These are phyloP conservation scores for Polypterus senegalus DNA, from an alignment of 2,113 vertebrate genomes.

Conservation along the genomic window DNA sequence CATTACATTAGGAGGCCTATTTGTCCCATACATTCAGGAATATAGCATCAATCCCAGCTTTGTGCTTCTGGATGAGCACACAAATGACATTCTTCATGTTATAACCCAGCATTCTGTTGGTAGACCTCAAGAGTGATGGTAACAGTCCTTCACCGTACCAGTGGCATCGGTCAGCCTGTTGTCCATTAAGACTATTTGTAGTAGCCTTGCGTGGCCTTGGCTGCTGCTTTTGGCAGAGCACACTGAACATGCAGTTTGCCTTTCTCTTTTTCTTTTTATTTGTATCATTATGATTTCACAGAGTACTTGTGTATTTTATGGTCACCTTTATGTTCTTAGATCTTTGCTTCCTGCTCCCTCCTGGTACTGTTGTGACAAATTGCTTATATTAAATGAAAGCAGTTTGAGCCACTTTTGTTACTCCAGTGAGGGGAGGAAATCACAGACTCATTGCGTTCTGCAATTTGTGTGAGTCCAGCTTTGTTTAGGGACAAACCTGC, in stretches of 20 bases:
- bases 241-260: too few relatives aligned
- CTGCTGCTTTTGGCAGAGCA: too few relatives aligned
- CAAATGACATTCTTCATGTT: not conserved
- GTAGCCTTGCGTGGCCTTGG: too few relatives aligned
- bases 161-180: too few relatives aligned
- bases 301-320: slow-evolving; percentile 65
- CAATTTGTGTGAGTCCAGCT: not conserved
- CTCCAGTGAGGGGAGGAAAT: too few relatives aligned
- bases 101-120: too few relatives aligned
- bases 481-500: not conserved
- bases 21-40: not conserved
- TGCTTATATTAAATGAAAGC: not conserved
- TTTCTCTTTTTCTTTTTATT: slow-evolving; percentile 38
- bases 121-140: too few relatives aligned
- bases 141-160: too few relatives aligned
- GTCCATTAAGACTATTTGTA: too few relatives aligned
- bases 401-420: too few relatives aligned
- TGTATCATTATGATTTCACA: slow-evolving; percentile 65
- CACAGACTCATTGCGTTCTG: not conserved
- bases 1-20: not conserved
- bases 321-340: slow-evolving; percentile 60
- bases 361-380: slow-evolving; percentile 35
- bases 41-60: not conserved
- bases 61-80: not conserved
- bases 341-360: slow-evolving; percentile 42